Conservation (phyloP, 1,140 invertebrate genomes). For the Nautilus pompilius region DNA sequence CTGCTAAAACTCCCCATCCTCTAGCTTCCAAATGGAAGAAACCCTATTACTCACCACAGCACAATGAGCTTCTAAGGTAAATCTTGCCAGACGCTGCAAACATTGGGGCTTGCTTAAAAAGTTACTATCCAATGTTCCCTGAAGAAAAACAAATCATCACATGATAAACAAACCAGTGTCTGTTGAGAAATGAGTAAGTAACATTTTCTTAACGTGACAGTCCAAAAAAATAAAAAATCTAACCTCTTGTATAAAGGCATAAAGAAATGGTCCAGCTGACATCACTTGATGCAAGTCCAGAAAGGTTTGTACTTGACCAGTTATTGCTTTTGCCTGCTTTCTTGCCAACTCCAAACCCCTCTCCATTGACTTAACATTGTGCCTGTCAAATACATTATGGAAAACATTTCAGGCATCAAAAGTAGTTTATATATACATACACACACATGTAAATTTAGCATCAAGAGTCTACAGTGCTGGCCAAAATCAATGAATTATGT, state of each 20-base stretch:
- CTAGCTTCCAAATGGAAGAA: neutral
- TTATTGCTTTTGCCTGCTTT: conserved; percentile 69
- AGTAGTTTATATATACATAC: neutral
- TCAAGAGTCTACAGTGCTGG: no score
- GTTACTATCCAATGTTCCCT: conserved; percentile 64
- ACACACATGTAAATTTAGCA: neutral
- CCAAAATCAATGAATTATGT: no score
- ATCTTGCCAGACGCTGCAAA: conserved; percentile 74
- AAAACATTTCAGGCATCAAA: neutral
- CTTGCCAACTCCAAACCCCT: conserved; percentile 75
- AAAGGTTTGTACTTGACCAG: conserved; percentile 76
- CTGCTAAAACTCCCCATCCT: no score
- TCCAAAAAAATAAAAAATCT: conserved; percentile 3
- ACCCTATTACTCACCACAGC: conserved; percentile 43
- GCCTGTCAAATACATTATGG: conserved; percentile 24
- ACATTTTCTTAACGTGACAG: neutral
- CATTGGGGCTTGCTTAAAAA: conserved; percentile 74
- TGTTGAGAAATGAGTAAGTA: neutral
- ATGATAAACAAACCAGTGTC: no score
- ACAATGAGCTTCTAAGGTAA: conserved; percentile 70
- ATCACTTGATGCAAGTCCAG: conserved; percentile 78
- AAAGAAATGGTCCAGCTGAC: conserved; percentile 85
- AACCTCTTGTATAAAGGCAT: conserved; percentile 77
- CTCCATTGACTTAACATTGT: conserved; percentile 57
- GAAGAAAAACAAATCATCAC: conserved; percentile 16